Evolutionary conservation across 1,140 invertebrate species (phyloP), one percentile per base, ranked within the genome.

Genomic region (Stenopsyche tienmushanensis): DNA sequence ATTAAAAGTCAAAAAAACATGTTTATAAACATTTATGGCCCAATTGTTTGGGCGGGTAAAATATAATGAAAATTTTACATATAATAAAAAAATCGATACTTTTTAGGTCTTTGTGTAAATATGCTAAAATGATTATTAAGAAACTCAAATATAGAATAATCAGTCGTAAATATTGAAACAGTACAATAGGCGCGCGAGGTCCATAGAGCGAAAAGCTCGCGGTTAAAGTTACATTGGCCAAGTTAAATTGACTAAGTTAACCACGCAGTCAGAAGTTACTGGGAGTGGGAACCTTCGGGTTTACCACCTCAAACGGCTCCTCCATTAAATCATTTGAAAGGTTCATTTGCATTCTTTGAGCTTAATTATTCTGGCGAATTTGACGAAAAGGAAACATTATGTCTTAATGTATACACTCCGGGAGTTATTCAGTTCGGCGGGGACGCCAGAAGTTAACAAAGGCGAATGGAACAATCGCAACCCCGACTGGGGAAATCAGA

Each of bases 221-320:
- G 57, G 57, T 60, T 25, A 44, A 60, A 60, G 57, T 60, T 60
- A 60, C 57, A 60, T 60, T 60, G 42, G 29, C 57, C 57, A 60
- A 60, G 57, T 60, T 60, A 60, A 60, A 60, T 60, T 60, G 57
- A 60, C 57, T 60, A 60, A 60, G 42, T 60, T 60, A 60, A 60
- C 57, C 57, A 47, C 57, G 42, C 41, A 26, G 41, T 17, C 25
- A 20, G 18, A 57, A 57, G 41, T 25, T 57, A n/a, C n/a, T 57
- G 17, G 26, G n/a, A 41, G 8, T 7, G 21, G 26, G 25, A 34
- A 34, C 29, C 29, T 13, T 5, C 5, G 29, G 29, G 29, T 34
- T 13, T 34, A 29, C 50, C 50, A 53, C 50, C 50, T 53, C 50
- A 26, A 57, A 39, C 53, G 34, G 34, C 41, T n/a, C n/a, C 13